Percentiles rank a stretch among this genome's conserved stretches.
Evolutionary conservation across 1,140 invertebrate genomes (phyloP).

Genomic region (Magallana angulata): DNA sequence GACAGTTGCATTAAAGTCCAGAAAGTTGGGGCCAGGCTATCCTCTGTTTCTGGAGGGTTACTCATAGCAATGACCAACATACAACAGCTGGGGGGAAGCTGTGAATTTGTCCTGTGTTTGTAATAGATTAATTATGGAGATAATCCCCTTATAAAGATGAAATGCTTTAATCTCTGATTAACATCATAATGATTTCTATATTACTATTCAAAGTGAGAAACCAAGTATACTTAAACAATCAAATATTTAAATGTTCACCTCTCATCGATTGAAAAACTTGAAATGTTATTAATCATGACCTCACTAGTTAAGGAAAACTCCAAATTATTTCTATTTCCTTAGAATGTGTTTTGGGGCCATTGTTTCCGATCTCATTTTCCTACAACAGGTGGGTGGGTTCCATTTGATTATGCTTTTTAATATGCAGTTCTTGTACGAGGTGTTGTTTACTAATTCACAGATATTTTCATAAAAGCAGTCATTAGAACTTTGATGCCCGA

Average conservation of each 20-base stretch:
- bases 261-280: too few species aligned
- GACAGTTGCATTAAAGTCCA: conserved; percentile 14
- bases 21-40: neutral
- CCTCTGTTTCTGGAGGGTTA: neutral
- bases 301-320: neutral
- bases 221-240: neutral
- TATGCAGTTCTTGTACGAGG: neutral
- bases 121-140: conserved; percentile 5
- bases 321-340: neutral
- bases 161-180: conserved; percentile 17
- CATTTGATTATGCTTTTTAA: neutral
- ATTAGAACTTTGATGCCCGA: conserved; percentile 14
- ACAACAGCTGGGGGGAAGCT: neutral
- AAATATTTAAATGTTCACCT: neutral
- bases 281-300: too few species aligned
- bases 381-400: conserved; percentile 2
- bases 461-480: conserved; percentile 9
- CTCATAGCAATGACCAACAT: neutral
- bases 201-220: conserved; percentile 5
- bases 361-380: neutral
- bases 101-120: neutral
- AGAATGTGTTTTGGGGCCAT: neutral
- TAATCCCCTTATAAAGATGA: conserved; percentile 31
- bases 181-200: conserved; percentile 3
- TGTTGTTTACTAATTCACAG: conserved; percentile 15